Base-by-base conservation (phyloP, 2,888 invertebrate species). In the Eilema griseolum region DNA sequence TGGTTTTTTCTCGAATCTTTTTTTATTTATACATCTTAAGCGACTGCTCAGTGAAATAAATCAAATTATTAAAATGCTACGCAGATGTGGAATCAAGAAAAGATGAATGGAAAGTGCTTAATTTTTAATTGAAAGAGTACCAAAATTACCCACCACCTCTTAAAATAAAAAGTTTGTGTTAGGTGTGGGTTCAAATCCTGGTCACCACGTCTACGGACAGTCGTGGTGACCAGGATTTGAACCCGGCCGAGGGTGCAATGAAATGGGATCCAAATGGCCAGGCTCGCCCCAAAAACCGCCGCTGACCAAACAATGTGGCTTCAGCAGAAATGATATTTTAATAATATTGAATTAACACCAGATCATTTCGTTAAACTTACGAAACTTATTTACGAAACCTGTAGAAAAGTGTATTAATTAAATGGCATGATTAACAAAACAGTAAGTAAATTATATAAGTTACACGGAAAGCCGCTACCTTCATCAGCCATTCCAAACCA, bases 371-470 rank as follows among this genome's bases (percentile, higher is more conserved):
- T 16, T n/a, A 69, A 65, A 60, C 67, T 62, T 31, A 63, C 23
- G 12, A 69, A 65, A 60, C 67, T 62, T 31, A 63, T 69, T 69
- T 60, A 79, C 61, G 46, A 65, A 70, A 60, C 20, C 41, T 37
- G 37, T 23, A 33, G 26, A 28, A 59, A 57, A 57, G 61, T 26
- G 28, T 63, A 31, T 63, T 52, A 64, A 60, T 59, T 67, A 67
- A 31, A 33, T 57, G 33, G 31, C 37, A 20, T 62, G 26, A 61
- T 67, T 71, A 41, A 59, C 46, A 41, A 57, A 67, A 63, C 52
- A 67, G 59, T 67, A 61, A 62, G 67, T 69, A 69, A 76, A 79
- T 77, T 80, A 74, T 8, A 56, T 33, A 70, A 77, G 77, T 71
- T 80, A 52, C 23, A 46, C 10, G 31, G 52, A 24, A 41, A 28